Percentiles rank a stretch among this genome's conserved stretches.
Evolutionary conservation across 1,140 invertebrate species (phyloP).

Genomic region (Diuraphis noxia): DNA sequence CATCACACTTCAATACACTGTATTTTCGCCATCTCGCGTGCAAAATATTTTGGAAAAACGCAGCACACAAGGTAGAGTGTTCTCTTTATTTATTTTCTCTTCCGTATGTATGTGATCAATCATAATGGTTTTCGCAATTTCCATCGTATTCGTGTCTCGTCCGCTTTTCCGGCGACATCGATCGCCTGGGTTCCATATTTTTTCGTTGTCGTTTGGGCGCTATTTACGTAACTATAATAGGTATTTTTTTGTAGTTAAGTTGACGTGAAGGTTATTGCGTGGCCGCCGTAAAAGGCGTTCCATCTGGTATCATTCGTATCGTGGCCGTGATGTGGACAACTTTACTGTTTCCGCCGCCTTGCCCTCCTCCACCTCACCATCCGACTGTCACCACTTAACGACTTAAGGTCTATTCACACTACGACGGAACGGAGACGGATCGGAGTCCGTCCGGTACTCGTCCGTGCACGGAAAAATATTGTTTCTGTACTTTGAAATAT

Average conservation of each 20-base stretch:
- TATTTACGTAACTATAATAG: background rate
- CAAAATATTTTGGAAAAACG: background rate
- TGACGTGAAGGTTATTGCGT: conserved; percentile 33
- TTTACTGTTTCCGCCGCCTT: background rate
- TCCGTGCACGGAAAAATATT: no score
- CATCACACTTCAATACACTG: no score
- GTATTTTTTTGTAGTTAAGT: no score
- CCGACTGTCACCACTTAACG: no score
- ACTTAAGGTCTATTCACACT: no score
- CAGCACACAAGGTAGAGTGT: background rate
- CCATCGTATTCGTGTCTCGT: background rate
- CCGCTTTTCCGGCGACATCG: background rate
- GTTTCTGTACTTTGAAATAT: no score
- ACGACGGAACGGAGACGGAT: no score
- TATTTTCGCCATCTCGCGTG: no score
- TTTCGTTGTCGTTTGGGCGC: background rate
- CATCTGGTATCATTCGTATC: background rate
- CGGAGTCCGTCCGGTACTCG: no score
- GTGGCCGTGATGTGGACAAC: background rate
- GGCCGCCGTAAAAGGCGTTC: conserved; percentile 40
- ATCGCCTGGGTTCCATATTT: background rate
- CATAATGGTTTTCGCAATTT: background rate
- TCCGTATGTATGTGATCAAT: no score
- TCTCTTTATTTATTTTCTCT: background rate
- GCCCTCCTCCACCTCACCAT: background rate